These are phyloP conservation scores for Drosophila truncata DNA, from an alignment of 1,140 invertebrate genomes.

Conservation along the genomic window DNA sequence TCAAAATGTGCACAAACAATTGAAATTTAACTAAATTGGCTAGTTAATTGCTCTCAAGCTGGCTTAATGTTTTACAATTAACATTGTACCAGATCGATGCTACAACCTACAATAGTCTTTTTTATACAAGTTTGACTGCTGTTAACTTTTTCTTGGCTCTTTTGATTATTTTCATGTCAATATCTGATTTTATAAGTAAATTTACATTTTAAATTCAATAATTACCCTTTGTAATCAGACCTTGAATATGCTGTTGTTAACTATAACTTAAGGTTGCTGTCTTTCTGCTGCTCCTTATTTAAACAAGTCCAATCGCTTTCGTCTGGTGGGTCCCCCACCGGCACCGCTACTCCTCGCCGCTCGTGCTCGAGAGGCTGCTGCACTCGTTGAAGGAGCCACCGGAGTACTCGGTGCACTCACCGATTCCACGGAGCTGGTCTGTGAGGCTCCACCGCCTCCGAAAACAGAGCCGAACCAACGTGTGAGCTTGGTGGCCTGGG, in stretches of 20 bases:
- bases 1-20: slow-evolving; percentile 27
- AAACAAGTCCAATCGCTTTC: slow-evolving; percentile 65
- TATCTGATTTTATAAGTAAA: background rate
- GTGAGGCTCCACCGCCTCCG: slow-evolving; percentile 6
- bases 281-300: slow-evolving; percentile 37
- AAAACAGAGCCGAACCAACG: slow-evolving; percentile 72
- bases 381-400: slow-evolving; percentile 39
- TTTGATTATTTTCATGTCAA: slow-evolving; percentile 14
- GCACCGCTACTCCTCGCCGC: slow-evolving; percentile 42
- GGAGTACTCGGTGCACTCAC: slow-evolving; percentile 59
- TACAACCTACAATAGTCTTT: slow-evolving; percentile 25
- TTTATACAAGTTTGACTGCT: slow-evolving; percentile 16
- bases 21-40: slow-evolving; percentile 59
- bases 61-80: slow-evolving; percentile 33
- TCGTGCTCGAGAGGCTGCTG: slow-evolving; percentile 30
- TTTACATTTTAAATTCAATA: background rate
- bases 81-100: slow-evolving; percentile 35
- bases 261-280: slow-evolving; percentile 36
- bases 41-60: slow-evolving; percentile 39
- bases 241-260: slow-evolving; percentile 14
- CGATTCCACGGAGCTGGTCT: slow-evolving; percentile 46
- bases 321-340: slow-evolving; percentile 40
- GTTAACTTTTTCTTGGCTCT: slow-evolving; percentile 31
- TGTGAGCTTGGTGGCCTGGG: slow-evolving; percentile 76
- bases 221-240: background rate